Evolutionary conservation across 1,140 invertebrate species (phyloP).

Genomic region (Leptinotarsa lineolata): DNA sequence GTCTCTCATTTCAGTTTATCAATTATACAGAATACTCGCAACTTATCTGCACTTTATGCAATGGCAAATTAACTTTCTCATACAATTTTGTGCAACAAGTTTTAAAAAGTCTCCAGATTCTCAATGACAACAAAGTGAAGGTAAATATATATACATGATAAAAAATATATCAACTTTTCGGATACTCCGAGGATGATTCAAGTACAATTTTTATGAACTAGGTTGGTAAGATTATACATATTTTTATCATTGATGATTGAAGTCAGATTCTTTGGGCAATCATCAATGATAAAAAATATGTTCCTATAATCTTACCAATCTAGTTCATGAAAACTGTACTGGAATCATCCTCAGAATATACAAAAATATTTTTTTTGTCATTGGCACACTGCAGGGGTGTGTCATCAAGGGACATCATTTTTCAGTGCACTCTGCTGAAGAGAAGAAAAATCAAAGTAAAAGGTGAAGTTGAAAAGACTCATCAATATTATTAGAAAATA

Average conservation of each 20-base stretch:
- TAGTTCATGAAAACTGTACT: no score
- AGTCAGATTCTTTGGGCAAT: background rate
- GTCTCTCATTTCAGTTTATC: slow-evolving; percentile 8
- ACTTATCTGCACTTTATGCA: background rate
- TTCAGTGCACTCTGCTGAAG: no score
- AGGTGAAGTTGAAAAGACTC: no score
- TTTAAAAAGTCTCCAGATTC: slow-evolving; percentile 6
- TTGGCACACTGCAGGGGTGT: no score
- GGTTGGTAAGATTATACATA: background rate
- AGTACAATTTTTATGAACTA: no score
- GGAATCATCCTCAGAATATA: background rate
- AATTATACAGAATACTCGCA: slow-evolving; percentile 3
- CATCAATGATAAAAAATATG: background rate
- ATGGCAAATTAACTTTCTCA: background rate
- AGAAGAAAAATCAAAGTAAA: no score
- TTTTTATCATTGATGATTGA: background rate
- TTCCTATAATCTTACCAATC: background rate
- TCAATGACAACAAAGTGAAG: background rate
- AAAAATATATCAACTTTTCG: background rate
- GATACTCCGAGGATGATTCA: background rate
- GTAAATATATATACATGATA: background rate
- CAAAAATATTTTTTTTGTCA: background rate
- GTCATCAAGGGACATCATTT: no score
- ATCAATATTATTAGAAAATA: no score
- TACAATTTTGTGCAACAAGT: background rate